phyloP scores from a whole-genome alignment of 2,113 vertebrate species.

The Alaudala cheleensis region DNA sequence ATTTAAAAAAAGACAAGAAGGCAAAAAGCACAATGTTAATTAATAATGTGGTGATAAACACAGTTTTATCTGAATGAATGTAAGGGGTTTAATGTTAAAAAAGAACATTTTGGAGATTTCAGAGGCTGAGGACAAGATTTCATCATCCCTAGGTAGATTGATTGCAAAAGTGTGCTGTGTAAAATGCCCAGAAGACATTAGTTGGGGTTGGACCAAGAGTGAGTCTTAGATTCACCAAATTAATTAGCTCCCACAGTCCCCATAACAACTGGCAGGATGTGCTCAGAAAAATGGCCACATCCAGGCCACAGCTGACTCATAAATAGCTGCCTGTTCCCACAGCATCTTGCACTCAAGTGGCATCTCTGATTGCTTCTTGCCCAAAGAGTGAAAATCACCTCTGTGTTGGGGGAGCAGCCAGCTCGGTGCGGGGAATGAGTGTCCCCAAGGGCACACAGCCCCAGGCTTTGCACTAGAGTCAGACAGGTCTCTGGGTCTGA shows the following conservation, averaged over 20 bases:
- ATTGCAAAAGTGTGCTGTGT: background rate
- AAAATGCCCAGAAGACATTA: background rate
- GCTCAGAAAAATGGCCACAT: background rate
- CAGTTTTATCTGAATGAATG: conserved; percentile 77
- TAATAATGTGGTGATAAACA: conserved; percentile 62
- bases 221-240: background rate
- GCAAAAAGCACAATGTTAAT: conserved; percentile 79
- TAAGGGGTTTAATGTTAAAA: conserved; percentile 68
- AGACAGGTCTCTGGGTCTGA: background rate
- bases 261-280: conserved; percentile 2
- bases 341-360: background rate
- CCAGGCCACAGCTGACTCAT: background rate
- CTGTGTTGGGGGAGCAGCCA: background rate
- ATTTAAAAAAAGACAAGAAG: conserved; percentile 47
- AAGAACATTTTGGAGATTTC: conserved; percentile 76
- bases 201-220: background rate
- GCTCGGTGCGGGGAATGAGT: rapidly evolving
- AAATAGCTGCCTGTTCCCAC: conserved; percentile 11
- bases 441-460: background rate
- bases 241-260: conserved; percentile 23
- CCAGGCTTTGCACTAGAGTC: background rate
- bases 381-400: background rate
- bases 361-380: background rate
- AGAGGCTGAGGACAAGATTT: background rate
- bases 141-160: background rate